phyloP scores from a whole-genome alignment of 2,797 vertebrate species.

The Microcaecilia unicolor region DNA sequence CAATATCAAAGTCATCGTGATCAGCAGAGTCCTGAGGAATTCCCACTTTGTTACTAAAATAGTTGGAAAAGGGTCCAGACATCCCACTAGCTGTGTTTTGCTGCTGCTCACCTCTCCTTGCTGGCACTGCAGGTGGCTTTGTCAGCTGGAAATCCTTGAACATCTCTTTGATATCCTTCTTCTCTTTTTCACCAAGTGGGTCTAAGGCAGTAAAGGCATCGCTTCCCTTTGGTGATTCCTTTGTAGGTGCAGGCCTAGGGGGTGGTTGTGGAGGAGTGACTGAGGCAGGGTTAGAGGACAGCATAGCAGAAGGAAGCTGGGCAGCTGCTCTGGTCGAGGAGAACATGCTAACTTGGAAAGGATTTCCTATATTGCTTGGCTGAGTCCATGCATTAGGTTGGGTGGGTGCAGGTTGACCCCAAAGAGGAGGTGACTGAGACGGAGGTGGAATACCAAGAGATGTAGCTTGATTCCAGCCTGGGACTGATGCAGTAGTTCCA shows the following conservation, averaged over 20 bases:
- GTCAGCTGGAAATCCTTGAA: slow-evolving; percentile 89
- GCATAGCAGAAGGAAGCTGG: slow-evolving; percentile 24
- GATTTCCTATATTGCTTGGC: slow-evolving; percentile 49
- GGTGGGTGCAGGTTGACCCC: slow-evolving; percentile 48
- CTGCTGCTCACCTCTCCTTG: slow-evolving; percentile 62
- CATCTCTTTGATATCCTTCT: slow-evolving; percentile 88
- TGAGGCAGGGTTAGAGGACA: slow-evolving; percentile 24
- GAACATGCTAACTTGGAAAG: slow-evolving; percentile 67
- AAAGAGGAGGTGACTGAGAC: slow-evolving; percentile 50
- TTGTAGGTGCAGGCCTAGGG: slow-evolving; percentile 51
- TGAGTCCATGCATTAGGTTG: slow-evolving; percentile 55
- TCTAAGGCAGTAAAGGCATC: slow-evolving; percentile 85
- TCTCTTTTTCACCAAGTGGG: slow-evolving; percentile 84
- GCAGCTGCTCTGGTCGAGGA: slow-evolving; percentile 25
- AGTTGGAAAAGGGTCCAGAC: slow-evolving; percentile 60
- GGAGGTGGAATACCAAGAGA: slow-evolving; percentile 41
- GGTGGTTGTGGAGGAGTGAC: slow-evolving; percentile 61
- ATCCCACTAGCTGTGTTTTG: slow-evolving; percentile 28
- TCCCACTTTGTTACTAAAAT: slow-evolving; percentile 67
- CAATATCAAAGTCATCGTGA: slow-evolving; percentile 64
- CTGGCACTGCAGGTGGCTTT: slow-evolving; percentile 79
- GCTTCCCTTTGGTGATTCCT: slow-evolving; percentile 65
- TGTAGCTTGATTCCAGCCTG: slow-evolving; percentile 67
- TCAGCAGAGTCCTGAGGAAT: slow-evolving; percentile 59
- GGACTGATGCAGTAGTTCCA: slow-evolving; percentile 41